Conservation (phyloP, 2,888 invertebrate species). For the Bellardia pandia region DNA sequence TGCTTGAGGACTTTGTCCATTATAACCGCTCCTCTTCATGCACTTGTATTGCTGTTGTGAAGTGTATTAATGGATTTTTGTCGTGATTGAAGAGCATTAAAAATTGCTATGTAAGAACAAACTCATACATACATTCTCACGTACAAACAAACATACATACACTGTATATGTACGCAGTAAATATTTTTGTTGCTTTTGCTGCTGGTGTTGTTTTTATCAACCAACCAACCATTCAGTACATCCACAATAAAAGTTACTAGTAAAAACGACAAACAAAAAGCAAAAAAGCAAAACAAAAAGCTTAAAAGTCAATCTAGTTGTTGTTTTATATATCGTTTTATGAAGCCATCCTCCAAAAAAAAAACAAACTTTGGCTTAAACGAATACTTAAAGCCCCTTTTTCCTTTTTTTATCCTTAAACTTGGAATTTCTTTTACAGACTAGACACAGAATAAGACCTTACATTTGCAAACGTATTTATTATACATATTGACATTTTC, state of each 20-base stretch:
- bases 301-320: slow-evolving; percentile 64
- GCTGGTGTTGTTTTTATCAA: slow-evolving; percentile 35
- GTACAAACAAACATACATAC: slow-evolving; percentile 4
- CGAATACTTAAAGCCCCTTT: slow-evolving; percentile 4
- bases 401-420: neutral
- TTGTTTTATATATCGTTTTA: slow-evolving; percentile 41
- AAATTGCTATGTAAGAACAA: slow-evolving; percentile 59
- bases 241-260: slow-evolving; percentile 45
- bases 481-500: too few relatives aligned
- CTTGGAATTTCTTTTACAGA: neutral
- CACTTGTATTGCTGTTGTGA: slow-evolving; percentile 67
- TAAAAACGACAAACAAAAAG: slow-evolving; percentile 42
- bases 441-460: neutral
- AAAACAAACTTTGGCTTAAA: neutral
- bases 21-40: slow-evolving; percentile 29
- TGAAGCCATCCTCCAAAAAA: neutral
- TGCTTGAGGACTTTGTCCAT: slow-evolving; percentile 32
- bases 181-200: slow-evolving; percentile 47
- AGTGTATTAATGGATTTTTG: slow-evolving; percentile 77
- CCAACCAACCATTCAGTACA: slow-evolving; percentile 35
- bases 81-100: slow-evolving; percentile 74
- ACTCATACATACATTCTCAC: slow-evolving; percentile 1
- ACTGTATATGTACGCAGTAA: slow-evolving; percentile 57
- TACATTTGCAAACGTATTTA: neutral
- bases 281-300: slow-evolving; percentile 12